Base-by-base conservation (phyloP, 2,888 invertebrate species). In the Imbricaverruca yamaguchii region DNA sequence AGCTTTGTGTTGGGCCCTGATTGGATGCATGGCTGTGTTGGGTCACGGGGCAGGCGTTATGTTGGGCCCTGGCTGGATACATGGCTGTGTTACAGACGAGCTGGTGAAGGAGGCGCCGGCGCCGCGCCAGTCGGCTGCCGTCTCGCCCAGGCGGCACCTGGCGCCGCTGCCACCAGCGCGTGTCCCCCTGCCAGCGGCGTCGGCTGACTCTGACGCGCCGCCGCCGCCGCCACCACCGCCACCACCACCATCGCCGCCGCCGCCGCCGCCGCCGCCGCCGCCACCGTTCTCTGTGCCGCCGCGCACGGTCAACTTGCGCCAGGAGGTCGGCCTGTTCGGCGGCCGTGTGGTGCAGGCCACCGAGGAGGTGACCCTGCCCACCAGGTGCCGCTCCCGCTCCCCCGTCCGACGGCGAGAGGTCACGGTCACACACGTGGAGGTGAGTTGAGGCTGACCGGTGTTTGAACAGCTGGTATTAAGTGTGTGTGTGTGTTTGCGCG, bases 271-370 rank as follows among this genome's bases (percentile, higher is more conserved):
- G 63, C 65, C n/a, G 63, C 61, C 59, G 25, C 1, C n/a, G 57
- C 25, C n/a, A 15, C 8, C 61, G 59, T 15, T 8, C 80, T 21
- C 23, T 9, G 18, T 39, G 55, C 23, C 65, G 79, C 55, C 80
- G n/a, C 80, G 83, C 15, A 80, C 83, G 15, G 80, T 83, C 18
- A 83, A 83, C 67, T 53, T 83, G 67, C 81, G 82, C 8, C 82
- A 83, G 61, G 83, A 83, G 67, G 82, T 82, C 23, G 79, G 81
- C 63, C 81, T 82, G 39, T 39, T 78, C 81, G 81, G 15, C 80
- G 80, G 18, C 55, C 63, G 65, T 25, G 65, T 55, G 55, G 65
- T 21, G 79, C 39, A 39, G 39, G 39, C 39, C 39, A 80, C 55
- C 21, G 80, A 57, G 82, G 82, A 25, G 63, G 55, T 55, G 11